These are phyloP conservation scores for Umimayanthus kanabou DNA, from an alignment of 92 coral and sea anemone genomes.

Conservation along the genomic window DNA sequence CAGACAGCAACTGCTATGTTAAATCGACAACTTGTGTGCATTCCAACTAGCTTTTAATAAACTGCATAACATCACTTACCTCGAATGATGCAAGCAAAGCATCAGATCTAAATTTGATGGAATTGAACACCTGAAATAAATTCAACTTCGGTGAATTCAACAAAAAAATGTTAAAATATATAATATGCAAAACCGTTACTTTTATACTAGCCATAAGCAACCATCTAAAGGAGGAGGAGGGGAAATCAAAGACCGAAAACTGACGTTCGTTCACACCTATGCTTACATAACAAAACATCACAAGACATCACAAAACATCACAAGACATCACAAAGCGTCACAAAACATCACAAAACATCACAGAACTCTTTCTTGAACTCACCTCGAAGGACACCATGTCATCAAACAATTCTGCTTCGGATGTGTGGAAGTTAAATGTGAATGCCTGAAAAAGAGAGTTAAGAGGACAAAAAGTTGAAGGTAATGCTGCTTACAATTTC, in stretches of 20 bases:
- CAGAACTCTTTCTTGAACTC: background rate
- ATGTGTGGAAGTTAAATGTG: conserved; percentile 75
- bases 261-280: background rate
- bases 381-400: conserved; percentile 83
- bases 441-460: conserved; percentile 61
- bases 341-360: too few relatives aligned
- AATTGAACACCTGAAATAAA: conserved; percentile 70
- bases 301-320: too few relatives aligned
- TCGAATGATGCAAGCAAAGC: conserved; percentile 73
- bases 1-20: too few relatives aligned
- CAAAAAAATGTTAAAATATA: background rate
- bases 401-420: conserved; percentile 91
- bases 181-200: too few relatives aligned
- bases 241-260: background rate
- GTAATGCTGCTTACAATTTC: background rate
- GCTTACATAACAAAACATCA: background rate
- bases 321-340: too few relatives aligned
- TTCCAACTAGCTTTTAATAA: too few relatives aligned
- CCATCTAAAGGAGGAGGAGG: too few relatives aligned
- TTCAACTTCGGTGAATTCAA: background rate
- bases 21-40: too few relatives aligned
- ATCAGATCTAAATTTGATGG: conserved; percentile 76
- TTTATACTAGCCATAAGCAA: too few relatives aligned
- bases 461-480: background rate
- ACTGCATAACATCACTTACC: too few relatives aligned